These are phyloP conservation scores for Acanthopagrus latus DNA, from an alignment of 2,797 vertebrate species.

Conservation along the genomic window DNA sequence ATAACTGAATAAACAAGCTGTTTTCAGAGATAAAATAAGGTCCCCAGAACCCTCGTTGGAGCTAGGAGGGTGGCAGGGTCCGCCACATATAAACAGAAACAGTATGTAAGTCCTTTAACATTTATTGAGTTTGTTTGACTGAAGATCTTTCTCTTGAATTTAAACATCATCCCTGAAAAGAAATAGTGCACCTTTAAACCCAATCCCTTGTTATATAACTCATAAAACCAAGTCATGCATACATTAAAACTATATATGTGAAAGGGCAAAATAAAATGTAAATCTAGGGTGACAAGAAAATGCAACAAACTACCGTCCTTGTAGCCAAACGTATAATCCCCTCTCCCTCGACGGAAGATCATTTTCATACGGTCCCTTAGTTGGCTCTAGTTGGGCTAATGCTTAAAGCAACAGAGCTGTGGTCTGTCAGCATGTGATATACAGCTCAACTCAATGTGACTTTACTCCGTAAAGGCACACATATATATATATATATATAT, in stretches of 20 bases:
- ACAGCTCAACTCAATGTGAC: slow-evolving; percentile 25
- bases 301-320: neutral
- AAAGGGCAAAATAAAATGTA: neutral
- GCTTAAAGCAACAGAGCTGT: slow-evolving; percentile 44
- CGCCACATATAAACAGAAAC: no score
- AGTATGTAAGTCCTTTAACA: no score
- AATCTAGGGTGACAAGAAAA: neutral
- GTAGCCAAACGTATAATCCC: neutral
- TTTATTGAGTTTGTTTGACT: no score
- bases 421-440: slow-evolving; percentile 21
- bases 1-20: no score
- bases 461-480: slow-evolving; percentile 19
- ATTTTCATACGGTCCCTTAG: slow-evolving; percentile 8
- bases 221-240: no score
- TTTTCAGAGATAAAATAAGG: no score
- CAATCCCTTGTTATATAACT: neutral
- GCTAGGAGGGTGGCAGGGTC: no score
- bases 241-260: neutral
- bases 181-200: neutral
- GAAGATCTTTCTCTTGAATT: no score
- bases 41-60: no score
- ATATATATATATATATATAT: neutral
- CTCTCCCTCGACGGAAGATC: neutral
- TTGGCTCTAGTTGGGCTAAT: neutral
- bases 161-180: no score